phyloP scores from a whole-genome alignment of 1,140 invertebrate genomes.

The Drosophila suzukii region DNA sequence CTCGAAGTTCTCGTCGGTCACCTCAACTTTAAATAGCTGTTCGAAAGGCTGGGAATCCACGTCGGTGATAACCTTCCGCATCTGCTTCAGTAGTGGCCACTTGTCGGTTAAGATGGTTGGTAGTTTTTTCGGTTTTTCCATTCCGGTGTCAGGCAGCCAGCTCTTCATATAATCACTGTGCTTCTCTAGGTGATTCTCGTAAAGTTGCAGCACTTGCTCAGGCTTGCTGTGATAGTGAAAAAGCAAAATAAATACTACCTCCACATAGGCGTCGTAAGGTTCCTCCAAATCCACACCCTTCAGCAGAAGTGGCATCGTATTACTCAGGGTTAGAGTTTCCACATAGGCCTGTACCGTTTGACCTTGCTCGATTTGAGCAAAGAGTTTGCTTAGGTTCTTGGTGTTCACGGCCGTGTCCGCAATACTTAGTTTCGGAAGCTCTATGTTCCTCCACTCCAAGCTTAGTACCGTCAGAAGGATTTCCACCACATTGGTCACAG shows the following conservation, averaged over 20 bases:
- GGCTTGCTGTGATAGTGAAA: conserved; percentile 76
- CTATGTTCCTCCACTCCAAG: conserved; percentile 48
- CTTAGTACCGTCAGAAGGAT: conserved; percentile 64
- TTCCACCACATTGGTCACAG: conserved; percentile 54
- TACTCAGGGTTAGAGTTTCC: conserved; percentile 70
- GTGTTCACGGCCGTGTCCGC: conserved; percentile 34
- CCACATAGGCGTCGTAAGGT: conserved; percentile 69
- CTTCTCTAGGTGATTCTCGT: conserved; percentile 35
- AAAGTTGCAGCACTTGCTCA: conserved; percentile 61
- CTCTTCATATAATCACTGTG: conserved; percentile 60
- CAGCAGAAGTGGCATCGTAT: conserved; percentile 69
- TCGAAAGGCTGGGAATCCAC: conserved; percentile 33
- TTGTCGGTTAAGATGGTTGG: conserved; percentile 27
- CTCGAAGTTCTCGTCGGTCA: conserved; percentile 36
- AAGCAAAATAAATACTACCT: conserved; percentile 69
- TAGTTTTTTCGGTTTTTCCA: conserved; percentile 11
- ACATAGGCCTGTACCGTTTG: conserved; percentile 78
- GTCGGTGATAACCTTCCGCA: conserved; percentile 12
- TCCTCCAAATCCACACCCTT: conserved; percentile 61
- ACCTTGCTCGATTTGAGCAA: conserved; percentile 75
- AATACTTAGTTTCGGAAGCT: conserved; percentile 40
- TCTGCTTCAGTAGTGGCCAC: conserved; percentile 47
- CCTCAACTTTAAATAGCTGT: conserved; percentile 40
- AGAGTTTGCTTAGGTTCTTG: conserved; percentile 66
- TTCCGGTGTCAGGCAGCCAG: conserved; percentile 31